These are phyloP conservation scores for Keiferia lycopersicella DNA, from an alignment of 2,888 invertebrate species.

Conservation along the genomic window DNA sequence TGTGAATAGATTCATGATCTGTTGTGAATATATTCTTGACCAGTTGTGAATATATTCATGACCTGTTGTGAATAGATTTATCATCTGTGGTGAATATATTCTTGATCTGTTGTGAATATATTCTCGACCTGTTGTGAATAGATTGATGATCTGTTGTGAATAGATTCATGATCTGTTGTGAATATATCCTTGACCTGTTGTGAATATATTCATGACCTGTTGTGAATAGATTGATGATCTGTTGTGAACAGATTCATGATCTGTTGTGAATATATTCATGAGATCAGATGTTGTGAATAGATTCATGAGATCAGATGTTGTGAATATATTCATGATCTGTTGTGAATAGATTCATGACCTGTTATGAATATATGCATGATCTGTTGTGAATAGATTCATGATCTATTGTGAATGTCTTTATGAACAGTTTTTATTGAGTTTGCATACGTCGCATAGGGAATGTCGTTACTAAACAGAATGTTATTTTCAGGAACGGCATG, in stretches of 20 bases:
- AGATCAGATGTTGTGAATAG: not conserved
- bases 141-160: not conserved
- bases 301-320: not conserved
- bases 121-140: not conserved
- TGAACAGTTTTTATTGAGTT: not conserved
- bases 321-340: not conserved
- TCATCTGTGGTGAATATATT: not conserved
- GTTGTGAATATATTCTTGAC: not conserved
- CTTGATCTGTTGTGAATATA: not conserved
- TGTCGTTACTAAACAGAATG: not conserved
- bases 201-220: not conserved
- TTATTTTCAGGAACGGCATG: not conserved
- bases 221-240: not conserved
- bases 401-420: not conserved
- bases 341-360: not conserved
- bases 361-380: not conserved
- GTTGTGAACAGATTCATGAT: not conserved
- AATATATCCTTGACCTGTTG: not conserved
- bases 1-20: too few species aligned
- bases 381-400: not conserved
- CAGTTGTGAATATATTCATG: not conserved
- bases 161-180: not conserved
- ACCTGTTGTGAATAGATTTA: not conserved
- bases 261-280: not conserved
- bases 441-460: not conserved